Conservation (phyloP, 2,113 vertebrate species). For the Halcyon malimbica region DNA sequence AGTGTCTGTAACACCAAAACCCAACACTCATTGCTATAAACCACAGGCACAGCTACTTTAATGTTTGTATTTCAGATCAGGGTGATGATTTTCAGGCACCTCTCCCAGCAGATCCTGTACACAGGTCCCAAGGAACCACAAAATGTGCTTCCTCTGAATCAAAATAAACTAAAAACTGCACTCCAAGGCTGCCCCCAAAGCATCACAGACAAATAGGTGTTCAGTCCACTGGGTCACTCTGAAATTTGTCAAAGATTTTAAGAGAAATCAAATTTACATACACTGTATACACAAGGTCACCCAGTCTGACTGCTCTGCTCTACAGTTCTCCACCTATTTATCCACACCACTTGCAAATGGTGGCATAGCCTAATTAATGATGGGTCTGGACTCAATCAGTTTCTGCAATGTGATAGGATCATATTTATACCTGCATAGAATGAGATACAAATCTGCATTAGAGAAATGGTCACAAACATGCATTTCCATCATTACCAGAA, state of each 20-base stretch:
- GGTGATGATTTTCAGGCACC: not conserved
- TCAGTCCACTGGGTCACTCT: not conserved
- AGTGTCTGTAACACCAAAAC: not conserved
- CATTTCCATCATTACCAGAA: not conserved
- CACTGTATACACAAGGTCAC: not conserved
- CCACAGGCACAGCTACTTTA: not conserved
- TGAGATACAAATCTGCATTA: not conserved
- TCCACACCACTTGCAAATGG: not conserved
- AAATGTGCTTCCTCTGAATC: not conserved
- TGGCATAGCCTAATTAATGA: not conserved
- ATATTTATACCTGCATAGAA: not conserved
- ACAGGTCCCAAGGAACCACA: not conserved
- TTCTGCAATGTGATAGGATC: not conserved
- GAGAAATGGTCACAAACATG: not conserved
- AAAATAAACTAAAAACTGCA: not conserved
- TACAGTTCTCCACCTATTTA: not conserved
- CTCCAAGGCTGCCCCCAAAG: not conserved
- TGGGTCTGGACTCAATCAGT: not conserved
- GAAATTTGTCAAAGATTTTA: not conserved
- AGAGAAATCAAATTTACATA: not conserved
- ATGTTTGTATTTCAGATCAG: not conserved
- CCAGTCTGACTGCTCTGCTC: not conserved
- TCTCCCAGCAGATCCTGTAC: not conserved
- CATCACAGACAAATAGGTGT: accelerated
- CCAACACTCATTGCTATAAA: not conserved